These are phyloP conservation scores for Arrhamphus sclerolepis DNA, from an alignment of 2,797 vertebrate genomes.

Conservation along the genomic window DNA sequence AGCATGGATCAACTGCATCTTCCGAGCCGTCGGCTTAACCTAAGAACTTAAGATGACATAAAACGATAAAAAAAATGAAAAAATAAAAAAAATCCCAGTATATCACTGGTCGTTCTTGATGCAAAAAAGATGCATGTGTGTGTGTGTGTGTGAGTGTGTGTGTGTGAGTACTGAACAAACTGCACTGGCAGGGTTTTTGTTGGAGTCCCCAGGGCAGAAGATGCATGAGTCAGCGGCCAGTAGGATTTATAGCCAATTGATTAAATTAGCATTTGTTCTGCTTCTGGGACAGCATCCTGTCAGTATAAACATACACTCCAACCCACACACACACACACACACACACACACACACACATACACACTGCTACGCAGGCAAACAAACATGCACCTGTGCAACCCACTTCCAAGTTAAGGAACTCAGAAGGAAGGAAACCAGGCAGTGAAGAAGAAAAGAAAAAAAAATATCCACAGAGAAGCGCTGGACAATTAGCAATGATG, in stretches of 20 bases:
- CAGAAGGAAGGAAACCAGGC: slow-evolving; percentile 32
- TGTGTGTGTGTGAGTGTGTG: slow-evolving; percentile 20
- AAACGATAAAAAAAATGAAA: slow-evolving; percentile 3
- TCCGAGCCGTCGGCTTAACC: slow-evolving; percentile 23
- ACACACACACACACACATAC: too few species aligned
- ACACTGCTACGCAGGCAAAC: slow-evolving; percentile 30
- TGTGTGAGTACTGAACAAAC: slow-evolving; percentile 69
- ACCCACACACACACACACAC: slow-evolving; percentile 43
- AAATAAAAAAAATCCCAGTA: slow-evolving; percentile 43
- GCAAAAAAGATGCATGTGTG: slow-evolving; percentile 33
- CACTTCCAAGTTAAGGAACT: slow-evolving; percentile 75
- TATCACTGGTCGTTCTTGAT: slow-evolving; percentile 39
- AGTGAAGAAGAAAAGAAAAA: slow-evolving; percentile 13
- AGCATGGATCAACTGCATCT: slow-evolving; percentile 30
- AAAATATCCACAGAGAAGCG: slow-evolving; percentile 35
- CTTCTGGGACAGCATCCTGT: slow-evolving; percentile 82
- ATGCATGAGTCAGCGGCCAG: slow-evolving; percentile 93
- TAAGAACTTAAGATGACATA: slow-evolving; percentile 22
- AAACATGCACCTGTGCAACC: slow-evolving; percentile 55
- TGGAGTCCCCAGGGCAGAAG: slow-evolving; percentile 79
- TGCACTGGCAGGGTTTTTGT: slow-evolving; percentile 84
- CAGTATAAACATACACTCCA: slow-evolving; percentile 65
- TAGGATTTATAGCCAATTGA: slow-evolving; percentile 94
- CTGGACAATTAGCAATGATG: slow-evolving; percentile 72
- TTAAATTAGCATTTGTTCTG: slow-evolving; percentile 98